phyloP scores from a whole-genome alignment of 2,113 vertebrate genomes.

The Scophthalmus maximus region DNA sequence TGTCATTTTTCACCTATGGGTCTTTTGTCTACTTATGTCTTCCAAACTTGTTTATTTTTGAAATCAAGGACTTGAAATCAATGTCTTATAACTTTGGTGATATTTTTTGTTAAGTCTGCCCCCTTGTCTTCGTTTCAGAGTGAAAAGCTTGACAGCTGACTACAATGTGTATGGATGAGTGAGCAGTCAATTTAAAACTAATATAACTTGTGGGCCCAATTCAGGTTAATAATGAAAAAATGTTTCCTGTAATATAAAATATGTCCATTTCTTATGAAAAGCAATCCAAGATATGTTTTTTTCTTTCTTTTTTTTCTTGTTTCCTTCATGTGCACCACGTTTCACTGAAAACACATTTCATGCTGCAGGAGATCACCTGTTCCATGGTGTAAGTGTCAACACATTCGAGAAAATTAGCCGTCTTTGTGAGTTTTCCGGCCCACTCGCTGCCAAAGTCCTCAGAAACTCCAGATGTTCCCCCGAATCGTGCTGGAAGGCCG shows the following conservation, averaged over 20 bases:
- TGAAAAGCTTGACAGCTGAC: background rate
- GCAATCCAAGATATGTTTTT: background rate
- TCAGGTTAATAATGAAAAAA: constrained; percentile 23
- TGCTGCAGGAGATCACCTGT: constrained; percentile 49
- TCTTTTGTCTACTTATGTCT: too few relatives aligned
- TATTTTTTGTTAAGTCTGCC: too few relatives aligned
- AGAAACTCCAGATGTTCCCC: constrained; percentile 72
- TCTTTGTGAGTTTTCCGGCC: constrained; percentile 46
- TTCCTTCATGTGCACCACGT: constrained; percentile 14
- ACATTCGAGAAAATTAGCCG: constrained; percentile 44
- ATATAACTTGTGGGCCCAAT: background rate
- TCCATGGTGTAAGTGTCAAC: constrained; percentile 44
- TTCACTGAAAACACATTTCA: constrained; percentile 4
- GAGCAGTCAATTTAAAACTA: background rate
- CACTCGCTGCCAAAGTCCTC: constrained; percentile 46
- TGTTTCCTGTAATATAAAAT: constrained; percentile 25
- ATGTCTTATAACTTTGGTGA: too few relatives aligned
- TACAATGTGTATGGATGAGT: background rate
- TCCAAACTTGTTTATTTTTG: too few relatives aligned
- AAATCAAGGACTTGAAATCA: too few relatives aligned
- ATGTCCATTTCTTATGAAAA: constrained; percentile 14
- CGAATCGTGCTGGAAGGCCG: constrained; percentile 54
- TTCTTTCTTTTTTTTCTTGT: too few relatives aligned
- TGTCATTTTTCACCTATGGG: too few relatives aligned
- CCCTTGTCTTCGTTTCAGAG: background rate